Percentiles rank a stretch among this genome's conserved stretches.
Evolutionary conservation across 2,113 vertebrate species (phyloP).

Genomic region (Archocentrus centrarchus): DNA sequence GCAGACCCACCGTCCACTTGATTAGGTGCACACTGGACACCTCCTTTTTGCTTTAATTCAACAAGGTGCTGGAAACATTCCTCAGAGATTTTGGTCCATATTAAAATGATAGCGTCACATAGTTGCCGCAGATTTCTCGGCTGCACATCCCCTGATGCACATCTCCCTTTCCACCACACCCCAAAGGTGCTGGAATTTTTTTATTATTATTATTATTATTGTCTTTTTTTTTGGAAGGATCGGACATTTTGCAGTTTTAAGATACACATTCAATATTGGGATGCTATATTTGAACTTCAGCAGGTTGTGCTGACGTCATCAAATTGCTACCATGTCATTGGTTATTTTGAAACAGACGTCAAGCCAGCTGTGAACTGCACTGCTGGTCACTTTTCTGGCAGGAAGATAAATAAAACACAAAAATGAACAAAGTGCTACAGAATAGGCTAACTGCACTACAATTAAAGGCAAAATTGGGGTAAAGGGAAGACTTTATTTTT

Average conservation of each 20-base stretch:
- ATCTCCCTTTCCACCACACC: neutral
- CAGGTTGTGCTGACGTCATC: neutral
- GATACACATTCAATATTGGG: neutral
- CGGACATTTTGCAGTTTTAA: neutral
- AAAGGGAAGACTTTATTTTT: too few species aligned
- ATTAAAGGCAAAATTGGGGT: too few species aligned
- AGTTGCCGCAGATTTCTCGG: neutral
- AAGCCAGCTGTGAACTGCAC: too few species aligned
- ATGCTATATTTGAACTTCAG: neutral
- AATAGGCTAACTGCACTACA: too few species aligned
- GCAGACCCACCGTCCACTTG: neutral
- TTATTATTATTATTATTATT: neutral
- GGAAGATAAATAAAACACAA: too few species aligned
- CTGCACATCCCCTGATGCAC: neutral
- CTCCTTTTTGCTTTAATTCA: neutral
- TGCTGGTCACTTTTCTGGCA: too few species aligned
- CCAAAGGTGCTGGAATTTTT: neutral
- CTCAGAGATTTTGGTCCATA: neutral
- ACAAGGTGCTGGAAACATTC: neutral
- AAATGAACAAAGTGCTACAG: too few species aligned
- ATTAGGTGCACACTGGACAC: neutral
- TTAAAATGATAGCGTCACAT: neutral
- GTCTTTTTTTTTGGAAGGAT: neutral
- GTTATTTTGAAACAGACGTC: neutral
- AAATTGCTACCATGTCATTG: neutral